Conservation (phyloP, 2,113 vertebrate genomes). For the Chelonoidis abingdonii region DNA sequence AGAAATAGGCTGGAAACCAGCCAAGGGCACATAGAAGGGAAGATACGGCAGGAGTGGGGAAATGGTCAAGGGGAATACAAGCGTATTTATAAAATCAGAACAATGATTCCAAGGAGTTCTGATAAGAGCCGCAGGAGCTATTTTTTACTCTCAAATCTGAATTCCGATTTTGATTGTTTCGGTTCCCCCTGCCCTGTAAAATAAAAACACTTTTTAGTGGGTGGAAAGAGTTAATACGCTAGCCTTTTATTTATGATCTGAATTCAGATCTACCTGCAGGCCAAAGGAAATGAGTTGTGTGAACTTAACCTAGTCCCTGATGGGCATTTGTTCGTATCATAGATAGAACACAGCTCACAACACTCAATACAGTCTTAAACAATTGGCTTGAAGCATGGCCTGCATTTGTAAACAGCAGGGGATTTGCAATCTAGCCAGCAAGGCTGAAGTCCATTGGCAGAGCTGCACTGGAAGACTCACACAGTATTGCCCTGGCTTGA, state of each 20-base stretch:
- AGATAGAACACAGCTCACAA: not conserved
- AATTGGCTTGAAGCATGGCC: constrained; percentile 61
- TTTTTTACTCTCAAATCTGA: not conserved
- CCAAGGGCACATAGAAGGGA: constrained; percentile 61
- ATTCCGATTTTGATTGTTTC: not conserved
- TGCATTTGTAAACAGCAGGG: constrained; percentile 48
- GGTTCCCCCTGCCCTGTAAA: not conserved
- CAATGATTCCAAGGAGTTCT: constrained; percentile 51
- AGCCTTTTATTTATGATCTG: not conserved
- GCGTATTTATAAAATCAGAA: constrained; percentile 68
- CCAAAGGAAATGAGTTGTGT: not conserved
- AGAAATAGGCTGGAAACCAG: constrained; percentile 49
- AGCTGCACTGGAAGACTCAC: not conserved
- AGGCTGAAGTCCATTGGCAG: constrained; percentile 51
- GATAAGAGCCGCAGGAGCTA: constrained; percentile 49
- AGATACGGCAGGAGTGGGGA: constrained; percentile 54
- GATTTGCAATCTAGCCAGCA: constrained; percentile 62
- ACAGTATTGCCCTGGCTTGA: constrained; percentile 61
- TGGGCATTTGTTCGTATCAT: not conserved
- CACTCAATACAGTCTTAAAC: not conserved
- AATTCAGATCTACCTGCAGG: not conserved
- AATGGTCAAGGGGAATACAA: constrained; percentile 70
- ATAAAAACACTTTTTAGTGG: not conserved
- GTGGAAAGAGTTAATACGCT: not conserved
- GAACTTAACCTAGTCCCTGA: not conserved